Conservation (phyloP, 2,113 vertebrate species). For the Barnardius zonarius region DNA sequence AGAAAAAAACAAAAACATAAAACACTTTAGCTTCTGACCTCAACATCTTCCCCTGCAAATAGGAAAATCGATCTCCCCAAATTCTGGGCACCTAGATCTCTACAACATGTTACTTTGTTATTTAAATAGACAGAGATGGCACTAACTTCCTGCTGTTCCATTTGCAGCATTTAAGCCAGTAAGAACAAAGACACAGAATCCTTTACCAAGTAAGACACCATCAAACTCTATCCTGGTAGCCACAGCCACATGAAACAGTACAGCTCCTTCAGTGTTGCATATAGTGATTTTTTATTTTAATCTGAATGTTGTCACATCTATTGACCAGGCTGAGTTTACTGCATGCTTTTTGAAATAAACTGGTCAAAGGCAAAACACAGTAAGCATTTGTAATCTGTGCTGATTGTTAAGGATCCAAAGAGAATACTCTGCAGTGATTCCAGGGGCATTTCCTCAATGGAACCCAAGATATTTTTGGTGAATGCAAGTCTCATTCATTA, state of each 20-base stretch:
- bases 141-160: neutral
- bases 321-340: neutral
- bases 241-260: neutral
- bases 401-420: neutral
- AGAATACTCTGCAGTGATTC: neutral
- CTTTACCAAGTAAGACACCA: neutral
- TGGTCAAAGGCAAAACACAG: neutral
- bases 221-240: neutral
- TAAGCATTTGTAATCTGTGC: neutral
- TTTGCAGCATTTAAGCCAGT: neutral
- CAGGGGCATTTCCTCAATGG: neutral
- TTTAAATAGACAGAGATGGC: neutral
- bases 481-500: neutral
- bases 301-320: neutral
- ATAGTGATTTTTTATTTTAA: neutral
- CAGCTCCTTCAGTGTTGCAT: neutral
- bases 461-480: neutral
- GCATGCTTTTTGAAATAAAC: neutral
- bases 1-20: neutral
- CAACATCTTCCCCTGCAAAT: neutral
- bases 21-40: neutral
- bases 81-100: neutral
- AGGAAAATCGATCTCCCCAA: neutral
- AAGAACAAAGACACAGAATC: neutral
- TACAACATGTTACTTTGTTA: neutral